Evolutionary conservation across 2,797 vertebrate species (phyloP), one percentile per base, ranked within the genome.

Genomic region (Sciurus carolinensis): DNA sequence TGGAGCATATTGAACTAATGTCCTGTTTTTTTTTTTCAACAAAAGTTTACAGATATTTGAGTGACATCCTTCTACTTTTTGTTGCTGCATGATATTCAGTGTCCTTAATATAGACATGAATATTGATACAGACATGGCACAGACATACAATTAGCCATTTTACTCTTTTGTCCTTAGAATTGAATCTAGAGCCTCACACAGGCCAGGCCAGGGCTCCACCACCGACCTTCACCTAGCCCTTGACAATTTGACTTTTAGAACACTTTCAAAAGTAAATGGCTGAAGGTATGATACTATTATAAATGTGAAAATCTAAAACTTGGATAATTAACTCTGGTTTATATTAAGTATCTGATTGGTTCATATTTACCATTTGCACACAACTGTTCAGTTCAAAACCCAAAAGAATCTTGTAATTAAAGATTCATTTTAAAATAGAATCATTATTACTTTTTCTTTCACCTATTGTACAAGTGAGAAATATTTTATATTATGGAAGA

Each of bases 281-380:
- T 75, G 3, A 15, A 44, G 76, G 24, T 20, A 72, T 75, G 54
- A 44, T 5, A 13, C 0, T 64, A 67, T 73, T 82, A 80, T 57
- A 30, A 15, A 86, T 42, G 24, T 82, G 28, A 94, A 52, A 82
- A 91, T 59, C 50, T 50, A 64, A 89, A 86, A 80, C 30, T 44
- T 81, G 87, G 39, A 57, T 3, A 28, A 86, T 86, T 73, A 96
- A 57, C 92, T 92, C 33, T 96, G n/a, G 5, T 85, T 79, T 80
- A 79, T 80, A 42, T 0, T 95, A 17, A 94, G 76, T 24, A 59
- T 71, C 47, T 92, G 52, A 39, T 79, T 92, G 22, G 30, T 59
- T 95, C n/a, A 24, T 94, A 59, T 90, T 91, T 90, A 57, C 7
- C 52, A 95, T 75, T 97, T 96, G 88, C 91, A 79, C 77, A 85